Conservation (phyloP, 2,888 invertebrate genomes). For the Dorcus hopei region DNA sequence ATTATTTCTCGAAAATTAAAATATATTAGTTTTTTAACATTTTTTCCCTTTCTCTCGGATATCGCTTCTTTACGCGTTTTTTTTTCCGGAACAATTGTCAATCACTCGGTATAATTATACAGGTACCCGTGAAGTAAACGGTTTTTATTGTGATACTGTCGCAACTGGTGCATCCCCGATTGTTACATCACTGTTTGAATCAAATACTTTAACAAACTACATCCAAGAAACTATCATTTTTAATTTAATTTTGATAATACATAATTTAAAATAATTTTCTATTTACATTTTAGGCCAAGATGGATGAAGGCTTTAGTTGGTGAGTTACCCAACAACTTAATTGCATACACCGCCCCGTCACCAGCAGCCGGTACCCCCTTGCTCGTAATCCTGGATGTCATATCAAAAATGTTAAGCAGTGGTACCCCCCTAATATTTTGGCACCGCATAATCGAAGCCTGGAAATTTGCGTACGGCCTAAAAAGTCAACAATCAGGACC, state of each 20-base stretch:
- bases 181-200: too few species aligned
- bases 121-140: too few species aligned
- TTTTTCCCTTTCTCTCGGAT: too few species aligned
- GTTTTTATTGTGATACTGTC: too few species aligned
- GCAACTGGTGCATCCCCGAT: too few species aligned
- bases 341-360: conserved; percentile 69
- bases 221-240: neutral
- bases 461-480: conserved; percentile 86
- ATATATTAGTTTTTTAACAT: too few species aligned
- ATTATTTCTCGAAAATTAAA: too few species aligned
- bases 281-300: conserved; percentile 47
- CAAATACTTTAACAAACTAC: too few species aligned
- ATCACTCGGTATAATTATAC: too few species aligned
- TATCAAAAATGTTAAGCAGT: conserved; percentile 56
- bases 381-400: conserved; percentile 72
- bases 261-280: too few species aligned
- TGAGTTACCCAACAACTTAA: conserved; percentile 57
- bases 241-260: neutral
- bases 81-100: too few species aligned
- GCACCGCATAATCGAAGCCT: conserved; percentile 81
- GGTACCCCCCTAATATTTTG: conserved; percentile 46
- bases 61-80: too few species aligned
- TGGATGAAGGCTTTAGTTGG: conserved; percentile 63
- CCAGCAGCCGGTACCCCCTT: conserved; percentile 79
- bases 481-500: conserved; percentile 76